Evolutionary conservation across 1,140 invertebrate species (phyloP).

Genomic region (Sweltsa coloradensis): DNA sequence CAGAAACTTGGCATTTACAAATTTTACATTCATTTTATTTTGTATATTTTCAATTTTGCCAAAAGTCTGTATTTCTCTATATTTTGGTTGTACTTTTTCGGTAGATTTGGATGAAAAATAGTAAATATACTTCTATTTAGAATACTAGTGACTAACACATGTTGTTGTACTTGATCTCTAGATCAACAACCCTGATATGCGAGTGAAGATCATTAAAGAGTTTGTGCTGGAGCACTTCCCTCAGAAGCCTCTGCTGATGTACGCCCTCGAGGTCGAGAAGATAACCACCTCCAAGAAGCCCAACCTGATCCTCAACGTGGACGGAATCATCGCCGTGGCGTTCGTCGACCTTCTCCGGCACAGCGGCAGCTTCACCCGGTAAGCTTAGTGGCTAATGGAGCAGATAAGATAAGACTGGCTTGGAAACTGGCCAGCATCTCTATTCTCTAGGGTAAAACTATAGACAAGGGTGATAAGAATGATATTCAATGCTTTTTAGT

Average conservation of each 20-base stretch:
- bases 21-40: too few relatives aligned
- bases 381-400: constrained; percentile 17
- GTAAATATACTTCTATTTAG: too few relatives aligned
- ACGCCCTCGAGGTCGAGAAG: constrained; percentile 96
- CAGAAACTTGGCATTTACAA: too few relatives aligned
- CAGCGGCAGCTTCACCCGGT: constrained; percentile 85
- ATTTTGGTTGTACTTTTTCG: constrained; percentile 5
- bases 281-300: constrained; percentile 99
- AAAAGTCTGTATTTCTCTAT: too few relatives aligned
- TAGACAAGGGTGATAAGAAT: too few relatives aligned
- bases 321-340: constrained; percentile 93
- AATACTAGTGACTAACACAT: background rate
- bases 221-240: constrained; percentile 92
- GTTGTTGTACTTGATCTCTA: constrained; percentile 23
- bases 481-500: too few relatives aligned
- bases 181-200: constrained; percentile 98
- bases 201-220: constrained; percentile 93
- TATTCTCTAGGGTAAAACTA: too few relatives aligned
- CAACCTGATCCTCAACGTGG: constrained; percentile 97
- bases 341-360: constrained; percentile 95
- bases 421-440: too few relatives aligned
- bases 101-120: too few relatives aligned
- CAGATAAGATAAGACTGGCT: constrained; percentile 1
- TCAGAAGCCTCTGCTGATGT: constrained; percentile 80
- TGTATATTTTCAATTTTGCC: too few relatives aligned